A percentile compares a stretch with the other conserved stretches of the same genome.
These are phyloP conservation scores for Quadriops clusia DNA, from an alignment of 2,888 invertebrate genomes.

Conservation along the genomic window DNA sequence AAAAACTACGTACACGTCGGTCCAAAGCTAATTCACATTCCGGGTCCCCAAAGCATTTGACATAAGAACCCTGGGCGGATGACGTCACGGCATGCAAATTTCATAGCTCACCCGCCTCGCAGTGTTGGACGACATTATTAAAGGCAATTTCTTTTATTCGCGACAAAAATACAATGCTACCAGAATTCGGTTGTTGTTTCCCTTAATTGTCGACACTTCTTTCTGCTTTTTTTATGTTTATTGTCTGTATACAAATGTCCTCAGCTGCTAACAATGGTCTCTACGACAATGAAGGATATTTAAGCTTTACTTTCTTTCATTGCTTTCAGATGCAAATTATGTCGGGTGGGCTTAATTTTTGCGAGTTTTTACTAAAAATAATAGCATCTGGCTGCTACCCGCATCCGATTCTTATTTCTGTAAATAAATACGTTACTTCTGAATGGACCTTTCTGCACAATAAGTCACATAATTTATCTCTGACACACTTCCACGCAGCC, in stretches of 20 bases:
- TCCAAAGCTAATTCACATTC: no score
- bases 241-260: conserved; percentile 31
- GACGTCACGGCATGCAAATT: conserved; percentile 14
- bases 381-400: conserved; percentile 15
- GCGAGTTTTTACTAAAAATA: conserved; percentile 20
- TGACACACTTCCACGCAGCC: no score
- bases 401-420: conserved; percentile 18
- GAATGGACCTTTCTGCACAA: no score
- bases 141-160: conserved; percentile 31
- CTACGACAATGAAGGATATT: conserved; percentile 28
- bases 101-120: conserved; percentile 16
- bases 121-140: conserved; percentile 30
- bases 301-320: conserved; percentile 27
- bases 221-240: conserved; percentile 28
- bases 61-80: conserved; percentile 8
- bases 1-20: no score
- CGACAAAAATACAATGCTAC: conserved; percentile 21
- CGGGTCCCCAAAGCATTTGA: no score
- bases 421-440: conserved; percentile 12
- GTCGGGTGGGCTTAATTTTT: conserved; percentile 21
- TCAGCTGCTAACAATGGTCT: conserved; percentile 28
- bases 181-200: conserved; percentile 29
- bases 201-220: conserved; percentile 33
- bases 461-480: no score
- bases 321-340: conserved; percentile 30